Conservation (phyloP, 2,797 vertebrate species). For the Lacerta bilineata region DNA sequence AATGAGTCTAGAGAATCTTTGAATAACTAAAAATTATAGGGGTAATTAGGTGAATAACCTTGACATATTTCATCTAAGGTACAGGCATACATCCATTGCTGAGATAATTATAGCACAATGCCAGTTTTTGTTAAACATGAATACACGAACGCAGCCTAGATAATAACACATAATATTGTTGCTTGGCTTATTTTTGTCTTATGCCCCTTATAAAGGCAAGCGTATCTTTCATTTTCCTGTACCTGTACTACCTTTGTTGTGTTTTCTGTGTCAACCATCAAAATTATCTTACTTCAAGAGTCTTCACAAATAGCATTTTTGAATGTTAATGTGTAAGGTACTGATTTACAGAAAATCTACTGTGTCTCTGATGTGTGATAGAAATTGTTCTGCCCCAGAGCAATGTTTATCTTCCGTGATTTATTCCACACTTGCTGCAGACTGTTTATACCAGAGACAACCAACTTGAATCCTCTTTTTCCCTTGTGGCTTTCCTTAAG, state of each 20-base stretch:
- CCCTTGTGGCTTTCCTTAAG: slow-evolving; percentile 33
- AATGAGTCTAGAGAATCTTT: neutral
- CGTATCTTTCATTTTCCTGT: slow-evolving; percentile 20
- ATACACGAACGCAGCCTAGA: neutral
- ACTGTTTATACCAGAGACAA: slow-evolving; percentile 5
- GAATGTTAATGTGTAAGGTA: slow-evolving; percentile 22
- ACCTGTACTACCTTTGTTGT: slow-evolving; percentile 13
- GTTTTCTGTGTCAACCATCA: slow-evolving; percentile 2
- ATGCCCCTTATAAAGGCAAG: neutral
- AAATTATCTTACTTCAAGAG: slow-evolving; percentile 26
- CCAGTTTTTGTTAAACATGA: slow-evolving; percentile 21
- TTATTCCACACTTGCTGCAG: slow-evolving; percentile 12
- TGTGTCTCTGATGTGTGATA: slow-evolving; percentile 17
- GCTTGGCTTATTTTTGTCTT: slow-evolving; percentile 15
- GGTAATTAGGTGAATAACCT: slow-evolving; percentile 27
- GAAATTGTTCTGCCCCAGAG: slow-evolving; percentile 24
- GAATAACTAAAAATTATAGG: slow-evolving; percentile 24
- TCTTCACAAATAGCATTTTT: slow-evolving; percentile 7
- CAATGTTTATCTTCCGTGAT: slow-evolving; percentile 14
- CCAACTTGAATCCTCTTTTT: neutral
- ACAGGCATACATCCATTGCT: neutral
- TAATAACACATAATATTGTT: slow-evolving; percentile 3
- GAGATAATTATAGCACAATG: slow-evolving; percentile 15
- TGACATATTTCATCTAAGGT: slow-evolving; percentile 25
- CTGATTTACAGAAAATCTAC: slow-evolving; percentile 31